These are phyloP conservation scores for Platyura marginata DNA, from an alignment of 1,140 invertebrate genomes.

Conservation along the genomic window DNA sequence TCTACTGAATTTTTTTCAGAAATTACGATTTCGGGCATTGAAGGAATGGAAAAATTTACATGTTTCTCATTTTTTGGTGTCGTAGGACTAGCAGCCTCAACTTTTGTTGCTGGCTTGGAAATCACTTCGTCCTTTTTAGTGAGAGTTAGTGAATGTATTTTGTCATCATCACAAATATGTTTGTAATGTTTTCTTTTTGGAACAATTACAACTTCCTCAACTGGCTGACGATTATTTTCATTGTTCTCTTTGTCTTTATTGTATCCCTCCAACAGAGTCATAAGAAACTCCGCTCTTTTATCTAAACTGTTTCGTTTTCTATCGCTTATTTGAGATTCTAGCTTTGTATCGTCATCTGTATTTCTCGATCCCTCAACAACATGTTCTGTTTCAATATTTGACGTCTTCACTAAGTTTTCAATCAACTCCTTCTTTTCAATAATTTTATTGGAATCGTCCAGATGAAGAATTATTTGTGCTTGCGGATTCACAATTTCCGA, in stretches of 20 bases:
- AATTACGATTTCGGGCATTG: neutral
- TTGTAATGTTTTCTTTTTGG: neutral
- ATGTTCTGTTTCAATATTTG: too few relatives aligned
- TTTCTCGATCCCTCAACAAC: too few relatives aligned
- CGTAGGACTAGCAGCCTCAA: neutral
- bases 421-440: too few relatives aligned
- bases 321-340: too few relatives aligned
- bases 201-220: neutral
- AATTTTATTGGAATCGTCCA: neutral
- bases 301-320: neutral
- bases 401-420: too few relatives aligned
- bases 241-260: neutral
- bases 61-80: neutral
- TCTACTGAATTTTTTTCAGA: neutral
- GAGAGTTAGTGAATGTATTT: neutral
- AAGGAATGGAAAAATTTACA: too few relatives aligned
- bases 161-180: conserved; percentile 1
- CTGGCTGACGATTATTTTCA: neutral
- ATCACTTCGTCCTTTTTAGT: neutral
- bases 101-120: neutral
- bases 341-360: too few relatives aligned
- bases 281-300: neutral
- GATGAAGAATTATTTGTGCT: neutral
- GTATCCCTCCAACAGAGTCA: neutral
- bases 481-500: neutral